Evolutionary conservation across 2,113 vertebrate species (phyloP), one percentile per base, ranked within the genome.

Genomic region (Poeciliopsis turrubarensis): DNA sequence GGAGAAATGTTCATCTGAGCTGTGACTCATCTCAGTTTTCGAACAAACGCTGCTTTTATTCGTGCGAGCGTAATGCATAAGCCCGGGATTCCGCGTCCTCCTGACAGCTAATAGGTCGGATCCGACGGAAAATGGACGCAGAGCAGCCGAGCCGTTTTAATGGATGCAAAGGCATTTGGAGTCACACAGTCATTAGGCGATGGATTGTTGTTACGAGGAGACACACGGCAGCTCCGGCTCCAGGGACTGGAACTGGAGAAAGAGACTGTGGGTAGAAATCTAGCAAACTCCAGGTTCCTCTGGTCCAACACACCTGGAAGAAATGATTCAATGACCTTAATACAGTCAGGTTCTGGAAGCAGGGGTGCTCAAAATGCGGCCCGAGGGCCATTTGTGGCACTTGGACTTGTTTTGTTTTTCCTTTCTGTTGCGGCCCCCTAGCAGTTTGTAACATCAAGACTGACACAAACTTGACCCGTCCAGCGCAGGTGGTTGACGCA

Each of bases 111-210:
- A 27, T 31, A 57, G 51, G 34, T 73, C 70, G 60, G 57, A 70
- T 57, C 47, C 68, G 41, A 25, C 8, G 31, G 31, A 11, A 65
- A 57, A 39, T 10, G 68, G 63, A 47, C 68, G 63, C 77, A 74
- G 54, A 54, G 30, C 61, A n/a, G 51, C 10, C 12, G n/a, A 77
- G 31, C 79, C 72, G 72, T 64, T 81, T 63, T 79, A 54, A 79
- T 77, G 73, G 19, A 39, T 69, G 69, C 65, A 65, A 57, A 72
- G 30, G 51, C 41, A 61, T 61, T 71, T 62, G 74, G 73, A 88
- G 70, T 81, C 78, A 72, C 30, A 32, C 14, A 47, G 10, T 13
- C 72, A 26, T 62, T 71, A 10, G 54, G 70, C 34, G 63, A 62
- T 60, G 25, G 6, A 29, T 67, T 37, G 37, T 26, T 29, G 25